phyloP scores from a whole-genome alignment of 2,797 vertebrate species.

The Acanthurus leucopareius region DNA sequence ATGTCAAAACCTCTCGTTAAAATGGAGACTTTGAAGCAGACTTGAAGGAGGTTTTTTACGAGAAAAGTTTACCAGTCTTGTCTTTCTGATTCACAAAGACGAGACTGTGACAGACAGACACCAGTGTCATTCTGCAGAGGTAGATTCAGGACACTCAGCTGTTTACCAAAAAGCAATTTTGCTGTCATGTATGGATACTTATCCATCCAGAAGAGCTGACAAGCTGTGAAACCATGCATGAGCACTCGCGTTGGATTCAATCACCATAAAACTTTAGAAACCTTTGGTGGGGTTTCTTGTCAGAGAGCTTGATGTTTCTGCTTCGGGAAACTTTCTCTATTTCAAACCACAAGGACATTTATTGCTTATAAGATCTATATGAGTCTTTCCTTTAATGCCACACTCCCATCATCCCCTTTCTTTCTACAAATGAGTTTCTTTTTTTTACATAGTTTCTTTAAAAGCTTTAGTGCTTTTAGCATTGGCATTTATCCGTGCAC shows the following conservation, averaged over 20 bases:
- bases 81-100: not conserved
- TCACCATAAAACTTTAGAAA: not conserved
- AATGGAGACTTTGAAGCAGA: conserved; percentile 15
- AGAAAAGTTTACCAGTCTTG: not conserved
- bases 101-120: not conserved
- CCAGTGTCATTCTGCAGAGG: not conserved
- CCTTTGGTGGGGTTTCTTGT: not conserved
- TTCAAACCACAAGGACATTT: too few species aligned
- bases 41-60: not conserved
- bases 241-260: too few species aligned
- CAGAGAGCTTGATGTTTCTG: not conserved
- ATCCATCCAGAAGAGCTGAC: not conserved
- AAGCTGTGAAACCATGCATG: not conserved
- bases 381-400: not conserved
- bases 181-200: not conserved
- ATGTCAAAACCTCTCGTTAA: conserved; percentile 42
- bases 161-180: not conserved
- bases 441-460: not conserved
- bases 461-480: not conserved
- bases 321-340: not conserved
- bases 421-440: not conserved
- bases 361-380: not conserved
- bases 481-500: not conserved
- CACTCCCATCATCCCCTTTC: not conserved
- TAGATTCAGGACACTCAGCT: not conserved